Evolutionary conservation across 2,888 invertebrate genomes (phyloP).

Genomic region (Parnassius mnemosyne): DNA sequence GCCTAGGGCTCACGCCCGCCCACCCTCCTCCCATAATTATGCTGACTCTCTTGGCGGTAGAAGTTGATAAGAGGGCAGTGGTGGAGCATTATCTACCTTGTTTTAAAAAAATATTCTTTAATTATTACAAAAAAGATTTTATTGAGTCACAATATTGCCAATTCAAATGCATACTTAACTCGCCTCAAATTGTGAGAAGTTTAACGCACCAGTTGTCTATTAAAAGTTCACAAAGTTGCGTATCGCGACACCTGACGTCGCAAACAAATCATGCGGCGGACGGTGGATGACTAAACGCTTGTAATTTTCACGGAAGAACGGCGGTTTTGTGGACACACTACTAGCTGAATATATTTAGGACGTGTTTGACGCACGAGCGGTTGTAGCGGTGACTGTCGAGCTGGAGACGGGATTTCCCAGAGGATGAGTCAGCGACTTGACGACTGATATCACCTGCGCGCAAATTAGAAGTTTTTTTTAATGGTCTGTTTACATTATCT

Average conservation of each 20-base stretch:
- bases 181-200: background rate
- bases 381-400: background rate
- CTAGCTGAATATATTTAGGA: background rate
- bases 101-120: no score
- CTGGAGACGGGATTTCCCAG: background rate
- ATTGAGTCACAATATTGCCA: no score
- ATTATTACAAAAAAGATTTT: no score
- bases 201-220: constrained; percentile 18
- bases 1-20: no score
- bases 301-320: background rate
- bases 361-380: background rate
- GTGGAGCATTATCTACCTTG: no score
- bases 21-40: no score
- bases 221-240: constrained; percentile 14
- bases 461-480: background rate
- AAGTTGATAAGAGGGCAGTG: no score
- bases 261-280: background rate
- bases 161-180: no score
- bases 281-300: background rate
- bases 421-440: background rate
- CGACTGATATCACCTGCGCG: background rate
- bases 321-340: background rate
- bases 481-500: no score
- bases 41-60: no score
- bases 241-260: background rate